Evolutionary conservation across 1,140 invertebrate genomes (phyloP), one percentile per base, ranked within the genome.

Genomic region (Magallana ariakensis): DNA sequence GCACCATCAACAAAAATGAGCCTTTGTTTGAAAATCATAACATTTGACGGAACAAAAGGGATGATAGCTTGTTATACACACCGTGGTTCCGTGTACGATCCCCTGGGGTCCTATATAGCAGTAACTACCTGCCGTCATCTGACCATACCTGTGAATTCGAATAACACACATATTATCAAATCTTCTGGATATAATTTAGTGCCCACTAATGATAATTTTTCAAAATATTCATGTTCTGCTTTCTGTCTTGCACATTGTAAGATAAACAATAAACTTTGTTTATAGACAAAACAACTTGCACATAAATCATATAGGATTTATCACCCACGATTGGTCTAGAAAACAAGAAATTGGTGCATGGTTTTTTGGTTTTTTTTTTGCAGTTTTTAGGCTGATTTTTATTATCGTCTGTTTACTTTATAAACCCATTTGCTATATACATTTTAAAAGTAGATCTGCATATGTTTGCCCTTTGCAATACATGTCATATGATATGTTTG

Each of bases 61-160:
- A 46, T 4, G 33, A 46, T 46, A 46, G 33, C 33, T 46, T 46
- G 33, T 4, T 33, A 13, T 54, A 57, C 84, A 58, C 93, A 96
- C 96, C 75, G 96, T 96, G 5, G 96, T 97, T 33, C 96, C 96
- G 93, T 97, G 96, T 19, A 97, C 96, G 87, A 97, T 97, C 8
- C 96, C 96, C 92, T 97, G 96, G 8, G 96, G 96, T 33, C 96
- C 96, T 89, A 97, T 97, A 92, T 97, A 97, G 90, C 96, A 96
- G 92, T 95, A 97, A 91, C 96, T 96, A 15, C 96, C 96, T 19
- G 96, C 96, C 9, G 95, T 96, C 95, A 96, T 96, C 89, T 96
- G 95, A n/a, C 95, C 95, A 91, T 96, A 96, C 93, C 94, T 95
- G 70, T 10, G 83, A 46, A 0, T 46, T 46, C 33, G 33, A 46